Base-by-base conservation (phyloP, 1,140 invertebrate genomes). In the Nephila pilipes region DNA sequence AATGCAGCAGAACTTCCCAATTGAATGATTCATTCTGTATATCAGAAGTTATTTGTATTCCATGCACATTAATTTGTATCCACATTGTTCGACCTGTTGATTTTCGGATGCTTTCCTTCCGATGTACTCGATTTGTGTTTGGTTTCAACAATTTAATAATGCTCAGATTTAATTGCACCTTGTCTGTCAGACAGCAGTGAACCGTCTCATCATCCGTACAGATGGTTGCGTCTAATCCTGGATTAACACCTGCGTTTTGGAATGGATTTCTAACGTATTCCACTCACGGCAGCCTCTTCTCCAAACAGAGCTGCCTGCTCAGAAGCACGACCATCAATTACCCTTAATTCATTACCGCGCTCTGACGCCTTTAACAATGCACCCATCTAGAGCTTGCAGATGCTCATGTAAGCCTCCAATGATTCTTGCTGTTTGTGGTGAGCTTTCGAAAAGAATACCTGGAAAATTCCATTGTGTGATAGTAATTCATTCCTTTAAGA, bases 301-400 rank as follows among this genome's bases (percentile, higher is more conserved):
- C 32, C 57, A 85, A 91, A 83, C 29, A 85, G 57, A 79, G 10
- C 29, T 58, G 65, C 25, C 22, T 83, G 60, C 8, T 80, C 46
- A 46, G 25, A 46, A 20, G 90, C 79, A 63, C 90, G 80, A 65
- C 55, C 85, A 91, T 91, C 90, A 91, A 91, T 91, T 91, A 85
- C 36, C 60, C 22, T 79, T 91, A 91, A 91, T 91, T 81, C 90
- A 91, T 91, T 91, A 91, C 25, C 87, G 57, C 79, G 65, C 20
- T 25, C 46, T 91, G 90, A 83, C 79, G 90, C 90, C 38, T 91
- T 18, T 83, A 83, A 91, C 79, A 91, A 83, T 91, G n/a, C 79
- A 22, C 38, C 63, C 4, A 36, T 65, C 87, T 38, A 46, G 69
- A 46, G 69, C 80, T 90, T 58, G 75, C 69, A 57, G 79, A 91